phyloP scores from a whole-genome alignment of 1,140 invertebrate species.

The Aphelenchoides fujianensis region DNA sequence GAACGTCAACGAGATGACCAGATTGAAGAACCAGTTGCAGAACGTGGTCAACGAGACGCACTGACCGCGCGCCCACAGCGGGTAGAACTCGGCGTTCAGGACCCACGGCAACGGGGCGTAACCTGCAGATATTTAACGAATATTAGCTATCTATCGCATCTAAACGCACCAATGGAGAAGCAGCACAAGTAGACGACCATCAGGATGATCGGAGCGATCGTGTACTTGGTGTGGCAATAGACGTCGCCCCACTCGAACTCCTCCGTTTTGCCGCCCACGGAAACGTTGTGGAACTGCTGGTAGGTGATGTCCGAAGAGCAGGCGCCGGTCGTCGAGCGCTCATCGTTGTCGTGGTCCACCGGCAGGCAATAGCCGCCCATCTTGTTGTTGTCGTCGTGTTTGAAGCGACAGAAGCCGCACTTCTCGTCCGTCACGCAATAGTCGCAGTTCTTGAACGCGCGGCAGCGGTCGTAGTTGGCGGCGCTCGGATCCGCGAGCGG shows the following conservation, averaged over 20 bases:
- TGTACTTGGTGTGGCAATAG: conserved; percentile 47
- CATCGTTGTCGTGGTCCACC: conserved; percentile 16
- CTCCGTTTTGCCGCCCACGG: conserved; percentile 4
- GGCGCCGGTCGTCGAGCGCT: conserved; percentile 7
- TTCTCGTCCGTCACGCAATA: conserved; percentile 48
- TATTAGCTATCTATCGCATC: background rate
- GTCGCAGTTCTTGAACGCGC: conserved; percentile 47
- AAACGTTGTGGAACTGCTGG: background rate
- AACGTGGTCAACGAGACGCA: conserved; percentile 68
- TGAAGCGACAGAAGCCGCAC: conserved; percentile 43
- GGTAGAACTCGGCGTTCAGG: conserved; percentile 70
- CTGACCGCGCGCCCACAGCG: conserved; percentile 68
- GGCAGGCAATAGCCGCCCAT: conserved; percentile 40
- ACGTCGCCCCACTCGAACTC: conserved; percentile 39
- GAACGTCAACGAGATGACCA: conserved; percentile 69
- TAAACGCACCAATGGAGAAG: conserved; percentile 38
- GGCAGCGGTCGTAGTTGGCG: background rate
- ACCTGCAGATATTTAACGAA: conserved; percentile 55
- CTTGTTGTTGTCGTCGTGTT: conserved; percentile 3
- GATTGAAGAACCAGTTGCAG: conserved; percentile 68
- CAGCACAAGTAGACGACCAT: conserved; percentile 51
- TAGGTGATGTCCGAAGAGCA: conserved; percentile 16
- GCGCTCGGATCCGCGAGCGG: background rate
- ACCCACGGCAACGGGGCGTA: conserved; percentile 72
- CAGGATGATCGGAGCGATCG: conserved; percentile 45